A percentile compares a stretch with the other conserved stretches of the same genome.
Evolutionary conservation across 2,888 invertebrate genomes (phyloP).

Genomic region (Argynnis bischoffii): DNA sequence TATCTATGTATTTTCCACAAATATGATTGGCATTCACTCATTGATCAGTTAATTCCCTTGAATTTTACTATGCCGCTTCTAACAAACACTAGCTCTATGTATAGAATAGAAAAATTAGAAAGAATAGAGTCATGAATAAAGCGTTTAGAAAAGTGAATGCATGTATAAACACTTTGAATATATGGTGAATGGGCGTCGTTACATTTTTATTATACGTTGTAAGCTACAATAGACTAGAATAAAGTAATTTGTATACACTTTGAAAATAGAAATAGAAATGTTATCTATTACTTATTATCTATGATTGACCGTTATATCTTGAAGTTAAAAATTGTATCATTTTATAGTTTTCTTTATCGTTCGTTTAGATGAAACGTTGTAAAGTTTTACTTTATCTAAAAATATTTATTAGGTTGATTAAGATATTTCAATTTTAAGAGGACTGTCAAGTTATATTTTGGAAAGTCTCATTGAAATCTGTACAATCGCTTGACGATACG

Average conservation of each 20-base stretch:
- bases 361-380: too few relatives aligned
- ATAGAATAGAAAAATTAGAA: conserved; percentile 3
- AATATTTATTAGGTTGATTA: too few relatives aligned
- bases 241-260: conserved; percentile 7
- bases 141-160: conserved; percentile 24
- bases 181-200: conserved; percentile 22
- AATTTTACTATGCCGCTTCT: too few relatives aligned
- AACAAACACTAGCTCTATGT: not conserved
- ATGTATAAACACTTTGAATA: conserved; percentile 11
- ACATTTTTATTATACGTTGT: conserved; percentile 30
- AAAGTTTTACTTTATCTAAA: too few relatives aligned
- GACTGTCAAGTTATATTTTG: too few relatives aligned
- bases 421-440: too few relatives aligned
- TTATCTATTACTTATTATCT: not conserved
- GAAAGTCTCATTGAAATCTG: too few relatives aligned
- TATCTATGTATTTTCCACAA: too few relatives aligned
- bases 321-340: not conserved
- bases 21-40: not conserved
- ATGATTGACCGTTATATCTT: not conserved
- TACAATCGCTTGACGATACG: too few relatives aligned
- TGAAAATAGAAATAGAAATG: conserved; percentile 3
- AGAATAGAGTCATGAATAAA: conserved; percentile 14
- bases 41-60: not conserved
- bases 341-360: too few relatives aligned
- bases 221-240: conserved; percentile 6